Percentiles rank a stretch among this genome's conserved stretches.
Evolutionary conservation across 2,113 vertebrate species (phyloP).

Genomic region (Cariama cristata): DNA sequence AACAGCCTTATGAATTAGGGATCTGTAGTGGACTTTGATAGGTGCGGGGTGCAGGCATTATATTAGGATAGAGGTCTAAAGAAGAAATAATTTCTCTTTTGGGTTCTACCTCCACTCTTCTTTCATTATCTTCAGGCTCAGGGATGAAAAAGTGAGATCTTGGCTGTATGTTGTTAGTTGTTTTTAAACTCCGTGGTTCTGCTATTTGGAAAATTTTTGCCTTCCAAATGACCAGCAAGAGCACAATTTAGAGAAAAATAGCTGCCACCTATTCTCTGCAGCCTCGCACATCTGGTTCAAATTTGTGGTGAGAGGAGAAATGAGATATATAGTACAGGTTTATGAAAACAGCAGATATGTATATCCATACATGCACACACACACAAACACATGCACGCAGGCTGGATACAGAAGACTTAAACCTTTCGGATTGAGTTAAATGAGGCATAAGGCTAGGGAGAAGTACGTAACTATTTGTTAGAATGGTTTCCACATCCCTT

Average conservation of each 20-base stretch:
- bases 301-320: background rate
- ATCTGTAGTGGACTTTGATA: background rate
- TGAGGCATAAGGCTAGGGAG: background rate
- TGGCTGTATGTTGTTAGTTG: background rate
- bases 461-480: background rate
- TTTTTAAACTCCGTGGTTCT: background rate
- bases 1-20: background rate
- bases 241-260: background rate
- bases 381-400: rapidly evolving
- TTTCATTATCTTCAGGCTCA: background rate
- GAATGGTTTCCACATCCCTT: background rate
- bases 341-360: background rate
- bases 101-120: background rate
- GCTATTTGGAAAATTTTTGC: background rate
- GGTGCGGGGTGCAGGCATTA: background rate
- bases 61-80: background rate
- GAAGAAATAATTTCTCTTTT: background rate
- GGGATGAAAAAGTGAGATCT: background rate
- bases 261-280: background rate
- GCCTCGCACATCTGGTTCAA: constrained; percentile 1
- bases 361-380: background rate
- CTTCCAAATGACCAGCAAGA: background rate
- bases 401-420: background rate
- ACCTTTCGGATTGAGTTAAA: background rate
- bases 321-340: background rate